Evolutionary conservation across 2,797 vertebrate genomes (phyloP), one percentile per base, ranked within the genome.

Genomic region (Oreortyx pictus): DNA sequence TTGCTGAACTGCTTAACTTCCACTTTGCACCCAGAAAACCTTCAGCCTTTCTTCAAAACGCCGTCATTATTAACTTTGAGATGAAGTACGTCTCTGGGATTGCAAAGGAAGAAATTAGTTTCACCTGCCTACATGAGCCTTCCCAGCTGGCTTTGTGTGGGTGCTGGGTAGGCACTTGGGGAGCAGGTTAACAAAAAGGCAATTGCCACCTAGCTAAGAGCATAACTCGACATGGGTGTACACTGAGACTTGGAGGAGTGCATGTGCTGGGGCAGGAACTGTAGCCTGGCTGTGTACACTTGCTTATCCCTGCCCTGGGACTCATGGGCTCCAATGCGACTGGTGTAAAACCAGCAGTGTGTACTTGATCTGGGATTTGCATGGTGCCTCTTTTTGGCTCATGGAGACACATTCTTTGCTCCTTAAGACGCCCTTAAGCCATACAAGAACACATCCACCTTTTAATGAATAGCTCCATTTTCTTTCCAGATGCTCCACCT

Each of bases 291-390:
- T 24, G 1, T 1, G 7, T 43, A 5, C 7, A 37, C 8, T 2
- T 3, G 59, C 5, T 46, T 49, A 8, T 12, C 35, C 14, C 61
- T 7, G 9, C 52, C 19, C 2, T 1, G 37, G 59, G 29, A 33
- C 9, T 2, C 2, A 2, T 0, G 15, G 27, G 20, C 14, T 41
- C 35, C 22, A 14, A 9, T 35, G 6, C 1, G 22, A 35, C 0
- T 47, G 60, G 31, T 68, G 50, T 16, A n/a, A 37, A 39, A 22
- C 8, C 24, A 41, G 35, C 46, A 24, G 27, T 8, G 6, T 9
- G 4, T 56, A 52, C 59, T 22, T 9, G 39, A 25, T 18, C 16
- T 0, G 0, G 49, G 8, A 37, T 27, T 27, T 1, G 1, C 39
- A 60, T 72, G 35, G 23, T 49, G 24, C 5, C 6, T 64, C 39